These are phyloP conservation scores for Drosophila subpulchrella DNA, from an alignment of 1,140 invertebrate genomes.

Conservation along the genomic window DNA sequence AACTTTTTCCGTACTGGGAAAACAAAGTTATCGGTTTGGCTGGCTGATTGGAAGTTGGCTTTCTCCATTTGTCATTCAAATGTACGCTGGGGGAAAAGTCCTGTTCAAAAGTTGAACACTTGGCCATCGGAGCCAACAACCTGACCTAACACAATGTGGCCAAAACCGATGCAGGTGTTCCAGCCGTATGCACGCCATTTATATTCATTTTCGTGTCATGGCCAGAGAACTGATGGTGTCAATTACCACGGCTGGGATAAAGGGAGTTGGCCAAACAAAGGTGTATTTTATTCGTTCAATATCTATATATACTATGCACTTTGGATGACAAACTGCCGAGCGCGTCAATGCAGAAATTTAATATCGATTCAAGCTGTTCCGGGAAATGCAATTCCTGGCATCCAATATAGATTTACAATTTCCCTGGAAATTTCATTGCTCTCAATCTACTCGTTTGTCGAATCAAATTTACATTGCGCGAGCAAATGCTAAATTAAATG, in stretches of 20 bases:
- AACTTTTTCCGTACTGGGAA: conserved; percentile 19
- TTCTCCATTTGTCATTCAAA: conserved; percentile 33
- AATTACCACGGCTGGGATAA: conserved; percentile 41
- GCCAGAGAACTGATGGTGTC: conserved; percentile 54
- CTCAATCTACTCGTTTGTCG: not conserved
- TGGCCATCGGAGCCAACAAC: conserved; percentile 3
- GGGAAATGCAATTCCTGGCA: conserved; percentile 10
- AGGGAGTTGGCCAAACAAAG: conserved; percentile 20
- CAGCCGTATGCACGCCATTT: conserved; percentile 42
- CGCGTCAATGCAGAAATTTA: conserved; percentile 15
- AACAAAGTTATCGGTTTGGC: conserved; percentile 46
- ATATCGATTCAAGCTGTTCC: conserved; percentile 17
- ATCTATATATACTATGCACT: not conserved
- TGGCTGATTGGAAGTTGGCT: conserved; percentile 27
- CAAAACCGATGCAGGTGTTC: conserved; percentile 14
- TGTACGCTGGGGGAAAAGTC: not conserved
- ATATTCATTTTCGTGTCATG: conserved; percentile 67
- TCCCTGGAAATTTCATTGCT: conserved; percentile 1
- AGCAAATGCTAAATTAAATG: conserved; percentile 13
- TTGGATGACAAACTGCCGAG: conserved; percentile 10
- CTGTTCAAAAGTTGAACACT: not conserved
- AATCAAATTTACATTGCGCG: conserved; percentile 16
- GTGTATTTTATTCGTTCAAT: conserved; percentile 3
- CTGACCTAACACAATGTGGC: conserved; percentile 63
- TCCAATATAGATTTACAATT: conserved; percentile 7